phyloP scores from a whole-genome alignment of 2,797 vertebrate species.

The Scomberomorus guttatus region DNA sequence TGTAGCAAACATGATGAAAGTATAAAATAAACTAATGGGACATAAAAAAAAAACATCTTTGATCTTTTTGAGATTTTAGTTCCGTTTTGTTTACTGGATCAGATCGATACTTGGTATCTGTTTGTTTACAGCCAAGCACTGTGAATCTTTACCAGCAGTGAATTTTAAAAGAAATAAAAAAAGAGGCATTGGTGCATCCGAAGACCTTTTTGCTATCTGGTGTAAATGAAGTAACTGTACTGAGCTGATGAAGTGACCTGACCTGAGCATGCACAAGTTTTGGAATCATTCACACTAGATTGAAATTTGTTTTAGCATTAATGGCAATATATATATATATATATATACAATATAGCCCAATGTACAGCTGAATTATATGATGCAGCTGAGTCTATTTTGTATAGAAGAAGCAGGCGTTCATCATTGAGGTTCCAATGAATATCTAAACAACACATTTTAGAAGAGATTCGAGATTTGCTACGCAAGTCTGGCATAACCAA shows the following conservation, averaged over 20 bases:
- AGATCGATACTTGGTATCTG: background rate
- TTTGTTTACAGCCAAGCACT: slow-evolving; percentile 18
- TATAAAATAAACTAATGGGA: background rate
- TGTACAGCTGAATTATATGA: slow-evolving; percentile 29
- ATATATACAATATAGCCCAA: slow-evolving; percentile 13
- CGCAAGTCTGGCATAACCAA: slow-evolving; percentile 29
- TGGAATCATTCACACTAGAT: background rate
- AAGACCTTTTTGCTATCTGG: slow-evolving; percentile 9
- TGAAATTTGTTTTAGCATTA: slow-evolving; percentile 21
- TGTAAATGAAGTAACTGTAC: slow-evolving; percentile 32
- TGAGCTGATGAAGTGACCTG: background rate
- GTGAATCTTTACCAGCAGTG: background rate
- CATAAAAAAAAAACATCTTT: background rate
- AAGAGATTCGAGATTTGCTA: slow-evolving; percentile 32
- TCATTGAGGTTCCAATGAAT: slow-evolving; percentile 16
- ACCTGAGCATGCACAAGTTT: background rate
- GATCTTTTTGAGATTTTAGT: background rate
- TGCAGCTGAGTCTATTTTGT: slow-evolving; percentile 56
- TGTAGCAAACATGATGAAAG: slow-evolving; percentile 2
- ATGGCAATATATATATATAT: slow-evolving; percentile 36
- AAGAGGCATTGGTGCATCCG: slow-evolving; percentile 1
- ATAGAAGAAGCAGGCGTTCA: slow-evolving; percentile 7
- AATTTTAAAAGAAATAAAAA: background rate
- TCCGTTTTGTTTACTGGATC: background rate
- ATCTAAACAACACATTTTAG: slow-evolving; percentile 5